Evolutionary conservation across 2,888 invertebrate genomes (phyloP), one percentile per base, ranked within the genome.

Genomic region (Oligia fasciuncula): DNA sequence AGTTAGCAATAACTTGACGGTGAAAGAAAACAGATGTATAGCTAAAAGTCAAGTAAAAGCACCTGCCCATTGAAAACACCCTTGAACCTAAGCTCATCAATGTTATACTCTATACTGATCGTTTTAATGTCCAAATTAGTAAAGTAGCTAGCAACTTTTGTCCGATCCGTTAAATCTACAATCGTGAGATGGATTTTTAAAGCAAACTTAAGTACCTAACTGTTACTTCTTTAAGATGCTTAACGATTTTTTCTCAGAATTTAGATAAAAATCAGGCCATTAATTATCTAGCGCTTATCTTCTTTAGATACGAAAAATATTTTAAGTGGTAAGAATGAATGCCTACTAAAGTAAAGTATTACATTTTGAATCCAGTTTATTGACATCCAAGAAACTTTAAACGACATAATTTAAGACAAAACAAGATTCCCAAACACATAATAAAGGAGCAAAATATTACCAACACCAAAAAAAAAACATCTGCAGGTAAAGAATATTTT

Each of bases 31-130:
- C 89, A 87, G 89, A 87, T 86, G 87, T 77, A 49, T 66, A 82
- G 76, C 81, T 87, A 89, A 88, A 90, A 81, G 71, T 81, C 89
- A 90, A 88, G 88, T 89, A 86, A 85, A 87, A 83, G 86, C 92
- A 92, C 91, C 93, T 93, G 93, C 83, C 76, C 75, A 71, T 67
- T 46, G 54, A 11, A 73, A 49, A 74, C 2, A 66, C 76, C 75
- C 75, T 78, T 73, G 54, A 79, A 51, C 49, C 3, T 69, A 60
- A 19, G 14, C 46, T 68, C 4, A 65, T 66, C 54, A 54, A 85
- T 51, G 68, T 74, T 74, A 40, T 5, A 80, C 80, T 43, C 35
- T 85, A 78, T 43, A 0, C 0, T 11, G 1, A 57, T 23, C 17
- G 4, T 17, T 5, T 43, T 49, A 83, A 71, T 54, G 80, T 74